A percentile compares a stretch with the other conserved stretches of the same genome.
Evolutionary conservation across 2,797 vertebrate genomes (phyloP).

Genomic region (Gymnodraco acuticeps): DNA sequence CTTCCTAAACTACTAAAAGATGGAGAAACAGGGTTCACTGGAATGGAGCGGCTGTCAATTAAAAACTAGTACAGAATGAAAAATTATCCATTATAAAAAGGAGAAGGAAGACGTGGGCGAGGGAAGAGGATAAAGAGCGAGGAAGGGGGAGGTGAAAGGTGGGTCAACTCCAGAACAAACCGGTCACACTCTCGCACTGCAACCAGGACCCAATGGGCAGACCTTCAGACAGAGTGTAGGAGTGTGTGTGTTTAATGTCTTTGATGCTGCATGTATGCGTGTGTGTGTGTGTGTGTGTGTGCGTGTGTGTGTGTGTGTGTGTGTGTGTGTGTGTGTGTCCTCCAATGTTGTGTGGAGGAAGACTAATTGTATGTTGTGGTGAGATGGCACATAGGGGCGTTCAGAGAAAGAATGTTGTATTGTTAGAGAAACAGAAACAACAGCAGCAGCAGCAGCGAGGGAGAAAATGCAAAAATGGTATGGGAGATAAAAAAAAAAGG

Average conservation of each 20-base stretch:
- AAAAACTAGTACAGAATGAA: neutral
- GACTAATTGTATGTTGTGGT: slow-evolving; percentile 57
- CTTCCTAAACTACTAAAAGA: neutral
- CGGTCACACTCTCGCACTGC: slow-evolving; percentile 55
- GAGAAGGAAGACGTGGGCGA: neutral
- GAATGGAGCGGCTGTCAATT: too few species aligned
- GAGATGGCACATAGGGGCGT: slow-evolving; percentile 34
- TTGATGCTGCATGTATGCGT: slow-evolving; percentile 22
- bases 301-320: slow-evolving; percentile 22
- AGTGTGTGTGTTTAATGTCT: slow-evolving; percentile 25
- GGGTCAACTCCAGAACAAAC: slow-evolving; percentile 45
- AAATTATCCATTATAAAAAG: neutral
- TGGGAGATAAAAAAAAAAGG: too few species aligned
- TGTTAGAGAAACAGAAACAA: slow-evolving; percentile 45
- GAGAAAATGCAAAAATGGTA: neutral
- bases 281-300: slow-evolving; percentile 22
- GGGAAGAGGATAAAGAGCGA: neutral
- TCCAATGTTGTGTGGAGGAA: slow-evolving; percentile 36
- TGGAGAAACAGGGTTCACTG: neutral
- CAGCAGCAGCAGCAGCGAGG: slow-evolving; percentile 4
- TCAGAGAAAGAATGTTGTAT: slow-evolving; percentile 59
- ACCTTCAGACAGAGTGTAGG: slow-evolving; percentile 31
- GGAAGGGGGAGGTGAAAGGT: neutral
- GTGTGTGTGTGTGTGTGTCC: slow-evolving; percentile 18
- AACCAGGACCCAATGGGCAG: slow-evolving; percentile 48